Conservation (phyloP, 2,888 invertebrate genomes). For the Acholoe squamosa region DNA sequence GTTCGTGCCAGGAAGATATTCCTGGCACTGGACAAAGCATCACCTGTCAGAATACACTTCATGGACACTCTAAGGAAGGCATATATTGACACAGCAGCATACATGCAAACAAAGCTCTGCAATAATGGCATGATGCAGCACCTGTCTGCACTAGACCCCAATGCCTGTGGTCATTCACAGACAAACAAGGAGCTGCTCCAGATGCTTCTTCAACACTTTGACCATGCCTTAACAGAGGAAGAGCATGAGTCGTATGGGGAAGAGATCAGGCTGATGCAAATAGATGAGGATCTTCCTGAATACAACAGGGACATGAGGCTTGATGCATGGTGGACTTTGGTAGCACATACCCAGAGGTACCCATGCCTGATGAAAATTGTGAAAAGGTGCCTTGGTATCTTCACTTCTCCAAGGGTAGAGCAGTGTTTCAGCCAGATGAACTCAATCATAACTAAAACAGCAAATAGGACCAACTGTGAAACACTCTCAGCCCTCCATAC, state of each 20-base stretch:
- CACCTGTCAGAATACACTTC: too few relatives aligned
- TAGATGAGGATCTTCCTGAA: too few relatives aligned
- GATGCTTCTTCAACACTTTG: not conserved
- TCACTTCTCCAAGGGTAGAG: not conserved
- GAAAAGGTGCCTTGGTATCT: conserved; percentile 1
- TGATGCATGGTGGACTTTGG: too few relatives aligned
- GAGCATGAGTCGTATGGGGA: too few relatives aligned
- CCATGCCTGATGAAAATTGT: too few relatives aligned
- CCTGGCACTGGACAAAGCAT: not conserved
- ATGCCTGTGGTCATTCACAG: not conserved
- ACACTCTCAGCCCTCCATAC: conserved; percentile 12
- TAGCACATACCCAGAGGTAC: too few relatives aligned
- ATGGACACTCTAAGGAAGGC: too few relatives aligned
- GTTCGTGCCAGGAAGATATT: not conserved
- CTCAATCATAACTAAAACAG: not conserved
- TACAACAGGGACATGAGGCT: too few relatives aligned
- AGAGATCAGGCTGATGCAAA: too few relatives aligned
- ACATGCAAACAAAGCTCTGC: not conserved
- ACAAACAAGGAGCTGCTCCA: not conserved
- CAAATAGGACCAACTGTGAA: not conserved
- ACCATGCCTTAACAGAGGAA: too few relatives aligned
- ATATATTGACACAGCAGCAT: too few relatives aligned
- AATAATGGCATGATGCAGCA: not conserved
- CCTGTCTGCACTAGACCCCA: not conserved
- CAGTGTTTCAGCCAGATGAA: conserved; percentile 37